Conservation (phyloP, 1,140 invertebrate genomes). For the Eriocheir sinensis region DNA sequence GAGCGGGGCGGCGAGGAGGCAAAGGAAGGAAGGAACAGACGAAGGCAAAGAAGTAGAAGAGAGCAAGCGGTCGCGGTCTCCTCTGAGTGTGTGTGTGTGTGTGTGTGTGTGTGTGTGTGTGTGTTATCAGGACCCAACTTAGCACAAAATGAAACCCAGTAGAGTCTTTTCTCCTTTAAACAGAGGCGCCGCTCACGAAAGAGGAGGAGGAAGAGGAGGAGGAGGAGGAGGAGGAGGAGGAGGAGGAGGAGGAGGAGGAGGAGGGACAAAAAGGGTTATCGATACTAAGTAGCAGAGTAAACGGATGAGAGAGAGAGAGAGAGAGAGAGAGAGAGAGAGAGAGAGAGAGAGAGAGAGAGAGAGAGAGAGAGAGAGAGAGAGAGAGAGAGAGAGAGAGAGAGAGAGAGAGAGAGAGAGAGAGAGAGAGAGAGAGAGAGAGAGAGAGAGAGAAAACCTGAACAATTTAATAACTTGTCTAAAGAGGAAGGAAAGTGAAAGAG, state of each 20-base stretch:
- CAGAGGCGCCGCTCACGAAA: neutral
- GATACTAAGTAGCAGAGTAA: neutral
- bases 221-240: neutral
- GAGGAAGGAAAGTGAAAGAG: neutral
- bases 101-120: conserved; percentile 14
- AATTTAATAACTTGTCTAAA: neutral
- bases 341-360: neutral
- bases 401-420: conserved; percentile 14
- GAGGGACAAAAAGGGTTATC: neutral
- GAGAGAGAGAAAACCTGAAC: neutral
- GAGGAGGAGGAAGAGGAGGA: neutral
- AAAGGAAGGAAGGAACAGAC: no score
- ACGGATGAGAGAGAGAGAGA: neutral
- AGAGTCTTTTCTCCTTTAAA: neutral
- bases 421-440: conserved; percentile 22
- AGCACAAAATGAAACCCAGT: neutral
- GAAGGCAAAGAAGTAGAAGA: no score
- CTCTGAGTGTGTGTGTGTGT: neutral
- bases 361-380: conserved; percentile 4
- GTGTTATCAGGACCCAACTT: neutral
- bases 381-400: neutral
- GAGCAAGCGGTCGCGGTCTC: neutral
- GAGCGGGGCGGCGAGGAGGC: neutral
- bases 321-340: neutral
- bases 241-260: neutral